These are phyloP conservation scores for Diabrotica balteata DNA, from an alignment of 2,888 invertebrate genomes.

Conservation along the genomic window DNA sequence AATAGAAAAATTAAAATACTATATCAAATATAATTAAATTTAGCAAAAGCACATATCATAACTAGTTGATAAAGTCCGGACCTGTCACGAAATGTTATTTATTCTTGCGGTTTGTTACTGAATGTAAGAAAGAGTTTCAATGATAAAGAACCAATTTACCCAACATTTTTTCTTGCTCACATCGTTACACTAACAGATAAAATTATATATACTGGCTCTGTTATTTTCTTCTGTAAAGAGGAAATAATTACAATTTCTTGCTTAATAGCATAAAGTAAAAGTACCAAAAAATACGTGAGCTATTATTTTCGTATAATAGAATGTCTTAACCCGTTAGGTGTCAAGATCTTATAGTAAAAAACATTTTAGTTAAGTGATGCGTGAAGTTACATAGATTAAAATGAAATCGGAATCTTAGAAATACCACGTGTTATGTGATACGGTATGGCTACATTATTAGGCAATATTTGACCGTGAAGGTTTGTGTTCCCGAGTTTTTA, in stretches of 20 bases:
- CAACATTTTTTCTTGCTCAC: constrained; percentile 20
- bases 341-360: constrained; percentile 24
- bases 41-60: too few relatives aligned
- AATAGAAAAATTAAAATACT: too few relatives aligned
- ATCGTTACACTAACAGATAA: constrained; percentile 34
- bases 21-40: too few relatives aligned
- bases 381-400: constrained; percentile 27
- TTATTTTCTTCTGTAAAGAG: constrained; percentile 31
- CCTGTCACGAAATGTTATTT: constrained; percentile 20
- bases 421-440: constrained; percentile 23
- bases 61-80: background rate
- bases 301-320: constrained; percentile 33
- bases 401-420: constrained; percentile 26
- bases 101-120: constrained; percentile 24
- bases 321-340: constrained; percentile 27
- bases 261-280: constrained; percentile 32
- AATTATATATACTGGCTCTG: constrained; percentile 31
- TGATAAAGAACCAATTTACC: constrained; percentile 30
- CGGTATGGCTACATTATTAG: background rate
- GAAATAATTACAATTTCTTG: constrained; percentile 33
- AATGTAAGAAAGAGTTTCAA: constrained; percentile 17
- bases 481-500: too few relatives aligned
- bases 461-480: too few relatives aligned
- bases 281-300: constrained; percentile 34
- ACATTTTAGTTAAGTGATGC: constrained; percentile 26